Base-by-base conservation (phyloP, 1,140 invertebrate genomes). In the Drosophila triauraria region DNA sequence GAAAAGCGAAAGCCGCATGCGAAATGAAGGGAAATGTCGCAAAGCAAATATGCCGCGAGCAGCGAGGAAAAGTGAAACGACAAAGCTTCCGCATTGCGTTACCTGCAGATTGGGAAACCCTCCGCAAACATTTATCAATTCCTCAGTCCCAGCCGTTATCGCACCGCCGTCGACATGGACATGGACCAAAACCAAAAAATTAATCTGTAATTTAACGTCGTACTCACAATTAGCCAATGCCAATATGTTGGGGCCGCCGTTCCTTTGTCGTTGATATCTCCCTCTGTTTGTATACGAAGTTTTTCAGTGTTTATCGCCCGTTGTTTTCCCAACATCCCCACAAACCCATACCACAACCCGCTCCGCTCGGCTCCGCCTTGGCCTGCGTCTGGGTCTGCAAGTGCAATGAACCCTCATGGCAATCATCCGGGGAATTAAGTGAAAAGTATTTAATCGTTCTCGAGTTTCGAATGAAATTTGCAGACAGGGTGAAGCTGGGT, bases 351-450 rank as follows among this genome's bases (percentile, higher is more conserved):
- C 42, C 30, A 59, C 38, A 30, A 44, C 7, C 4, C 30, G n/a
- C 62, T 32, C 12, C 15, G 30, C n/a, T 23, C 17, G 32, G 32
- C 42, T 47, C 12, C 17, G 32, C 32, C 13, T 59, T 20, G 25
- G 40, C 32, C 54, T 56, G n/a, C 9, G 25, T 30, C 9, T 46
- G 20, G 13, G 20, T 12, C 8, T 42, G 9, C 46, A 46, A 77
- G 84, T 57, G 68, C 83, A 68, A 57, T 84, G 83, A 83, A 88
- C 83, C 53, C 71, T 25, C 44, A 42, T n/a, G 43, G 50, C 46
- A 77, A 68, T 70, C 43, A 70, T 58, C 44, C 35, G 64, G 46
- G 40, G 79, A 57, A 71, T 71, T 67, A 54, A 78, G 64, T 62
- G 57, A 42, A 65, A 64, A 58, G 42, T 57, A 68, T 87, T 76